Percentiles rank a stretch among this genome's conserved stretches.
Evolutionary conservation across 2,113 vertebrate species (phyloP).

Genomic region (Laticauda laticaudata): DNA sequence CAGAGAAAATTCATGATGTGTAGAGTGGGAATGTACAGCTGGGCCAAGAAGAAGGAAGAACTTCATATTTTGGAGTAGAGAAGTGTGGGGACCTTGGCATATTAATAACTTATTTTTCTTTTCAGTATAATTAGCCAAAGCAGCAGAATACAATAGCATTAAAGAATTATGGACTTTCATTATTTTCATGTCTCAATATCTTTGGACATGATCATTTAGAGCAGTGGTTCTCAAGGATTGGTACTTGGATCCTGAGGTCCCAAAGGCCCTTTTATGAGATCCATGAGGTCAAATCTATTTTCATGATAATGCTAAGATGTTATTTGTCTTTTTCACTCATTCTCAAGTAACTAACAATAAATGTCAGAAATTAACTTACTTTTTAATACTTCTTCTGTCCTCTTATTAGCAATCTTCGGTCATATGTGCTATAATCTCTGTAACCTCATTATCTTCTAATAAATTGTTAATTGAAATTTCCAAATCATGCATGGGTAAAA

Average conservation of each 20-base stretch:
- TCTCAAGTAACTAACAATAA: background rate
- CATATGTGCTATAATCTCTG: background rate
- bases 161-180: background rate
- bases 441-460: background rate
- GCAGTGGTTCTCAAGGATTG: background rate
- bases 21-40: background rate
- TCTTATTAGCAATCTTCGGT: background rate
- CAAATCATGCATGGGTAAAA: background rate
- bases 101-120: background rate
- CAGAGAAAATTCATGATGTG: background rate
- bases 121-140: background rate
- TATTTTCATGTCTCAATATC: background rate
- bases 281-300: background rate
- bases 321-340: background rate
- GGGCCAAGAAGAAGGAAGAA: background rate
- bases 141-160: background rate
- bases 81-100: background rate
- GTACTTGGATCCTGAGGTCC: background rate
- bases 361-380: background rate
- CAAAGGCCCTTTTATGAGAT: background rate
- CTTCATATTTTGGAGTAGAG: background rate
- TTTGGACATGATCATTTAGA: no score
- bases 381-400: background rate
- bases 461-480: background rate
- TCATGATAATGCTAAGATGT: background rate